Percentiles rank a stretch among this genome's conserved stretches.
These are phyloP conservation scores for Agrochola lota DNA, from an alignment of 2,888 invertebrate species.

Conservation along the genomic window DNA sequence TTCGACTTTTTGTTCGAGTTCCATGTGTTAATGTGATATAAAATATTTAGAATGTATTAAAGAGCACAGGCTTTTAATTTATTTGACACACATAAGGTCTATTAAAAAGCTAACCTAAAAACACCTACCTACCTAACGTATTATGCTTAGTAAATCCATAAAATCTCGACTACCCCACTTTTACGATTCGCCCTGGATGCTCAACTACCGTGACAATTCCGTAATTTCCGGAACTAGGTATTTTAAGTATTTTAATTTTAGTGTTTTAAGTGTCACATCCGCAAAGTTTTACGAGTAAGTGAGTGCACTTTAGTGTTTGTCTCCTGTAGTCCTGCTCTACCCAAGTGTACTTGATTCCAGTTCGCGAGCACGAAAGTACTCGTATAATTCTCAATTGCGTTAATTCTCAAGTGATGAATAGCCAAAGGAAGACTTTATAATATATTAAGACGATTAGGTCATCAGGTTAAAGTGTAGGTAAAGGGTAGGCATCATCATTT, in stretches of 20 bases:
- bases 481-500: no score
- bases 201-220: conserved; percentile 7
- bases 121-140: no score
- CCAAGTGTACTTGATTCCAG: conserved; percentile 33
- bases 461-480: neutral
- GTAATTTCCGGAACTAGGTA: neutral
- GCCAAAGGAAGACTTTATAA: neutral
- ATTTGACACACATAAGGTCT: neutral
- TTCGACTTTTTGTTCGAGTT: neutral
- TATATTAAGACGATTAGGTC: neutral
- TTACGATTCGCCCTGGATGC: conserved; percentile 2
- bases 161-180: neutral
- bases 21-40: no score
- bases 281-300: conserved; percentile 35
- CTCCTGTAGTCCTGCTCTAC: neutral
- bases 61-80: neutral
- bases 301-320: conserved; percentile 39
- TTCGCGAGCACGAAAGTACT: conserved; percentile 24
- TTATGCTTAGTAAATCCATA: neutral
- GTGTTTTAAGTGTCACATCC: conserved; percentile 15
- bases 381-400: conserved; percentile 26
- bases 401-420: neutral
- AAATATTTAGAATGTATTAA: neutral
- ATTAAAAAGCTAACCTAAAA: neutral
- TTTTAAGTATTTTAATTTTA: neutral